These are phyloP conservation scores for Halocaridina rubra DNA, from an alignment of 2,888 invertebrate genomes.

Conservation along the genomic window DNA sequence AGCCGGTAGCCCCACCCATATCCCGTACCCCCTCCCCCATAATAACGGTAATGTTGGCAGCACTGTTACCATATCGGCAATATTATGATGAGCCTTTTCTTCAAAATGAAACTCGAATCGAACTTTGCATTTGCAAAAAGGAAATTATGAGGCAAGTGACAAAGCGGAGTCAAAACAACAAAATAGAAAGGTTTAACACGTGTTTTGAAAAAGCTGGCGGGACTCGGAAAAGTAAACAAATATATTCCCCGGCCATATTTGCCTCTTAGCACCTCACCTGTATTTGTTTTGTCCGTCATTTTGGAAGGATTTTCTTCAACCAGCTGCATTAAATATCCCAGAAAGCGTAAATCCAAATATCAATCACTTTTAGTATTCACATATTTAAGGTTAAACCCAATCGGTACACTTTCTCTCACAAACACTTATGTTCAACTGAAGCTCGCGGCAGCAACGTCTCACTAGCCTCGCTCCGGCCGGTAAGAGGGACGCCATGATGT, in stretches of 20 bases:
- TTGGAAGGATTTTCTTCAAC: slow-evolving; percentile 38
- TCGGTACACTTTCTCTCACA: slow-evolving; percentile 17
- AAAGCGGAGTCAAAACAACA: background rate
- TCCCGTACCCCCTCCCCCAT: background rate
- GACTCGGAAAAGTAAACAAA: slow-evolving; percentile 19
- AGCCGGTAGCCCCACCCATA: background rate
- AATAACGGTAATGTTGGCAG: slow-evolving; percentile 17
- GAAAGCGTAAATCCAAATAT: slow-evolving; percentile 22
- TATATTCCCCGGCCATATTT: background rate
- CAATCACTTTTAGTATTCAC: slow-evolving; percentile 52
- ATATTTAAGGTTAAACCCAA: slow-evolving; percentile 10
- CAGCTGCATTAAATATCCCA: slow-evolving; percentile 34
- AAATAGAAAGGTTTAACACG: background rate
- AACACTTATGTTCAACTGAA: slow-evolving; percentile 46
- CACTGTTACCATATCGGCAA: slow-evolving; percentile 11
- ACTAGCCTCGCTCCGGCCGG: slow-evolving; percentile 57
- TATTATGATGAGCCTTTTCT: no score
- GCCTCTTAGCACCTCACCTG: slow-evolving; percentile 11
- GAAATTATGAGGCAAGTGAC: background rate
- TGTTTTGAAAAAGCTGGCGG: background rate
- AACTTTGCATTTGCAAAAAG: no score
- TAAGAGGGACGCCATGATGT: slow-evolving; percentile 51
- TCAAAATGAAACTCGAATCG: no score
- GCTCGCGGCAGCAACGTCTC: slow-evolving; percentile 35
- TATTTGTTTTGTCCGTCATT: slow-evolving; percentile 39